Evolutionary conservation across 2,888 invertebrate genomes (phyloP).

Genomic region (Nowickia ferox): DNA sequence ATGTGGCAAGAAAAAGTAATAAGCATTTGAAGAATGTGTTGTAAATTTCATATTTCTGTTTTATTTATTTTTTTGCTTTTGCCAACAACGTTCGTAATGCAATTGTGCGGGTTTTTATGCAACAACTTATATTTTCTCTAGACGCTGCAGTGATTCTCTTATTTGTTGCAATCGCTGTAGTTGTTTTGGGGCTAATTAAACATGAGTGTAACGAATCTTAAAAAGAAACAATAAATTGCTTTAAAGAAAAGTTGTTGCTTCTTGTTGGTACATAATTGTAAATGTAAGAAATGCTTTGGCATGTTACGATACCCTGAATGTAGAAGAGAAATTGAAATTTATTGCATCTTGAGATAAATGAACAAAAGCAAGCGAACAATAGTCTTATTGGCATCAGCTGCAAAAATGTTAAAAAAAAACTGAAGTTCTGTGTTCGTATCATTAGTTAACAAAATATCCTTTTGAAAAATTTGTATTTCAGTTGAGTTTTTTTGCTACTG

Average conservation of each 20-base stretch:
- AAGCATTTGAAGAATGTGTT: slow-evolving; percentile 62
- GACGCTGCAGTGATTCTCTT: slow-evolving; percentile 36
- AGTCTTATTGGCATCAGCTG: slow-evolving; percentile 62
- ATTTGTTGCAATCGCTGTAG: slow-evolving; percentile 26
- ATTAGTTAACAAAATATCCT: slow-evolving; percentile 49
- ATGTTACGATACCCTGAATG: slow-evolving; percentile 9
- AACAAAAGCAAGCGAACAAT: background rate
- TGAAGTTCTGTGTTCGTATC: slow-evolving; percentile 57
- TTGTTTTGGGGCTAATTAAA: slow-evolving; percentile 68
- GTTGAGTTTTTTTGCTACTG: slow-evolving; percentile 13
- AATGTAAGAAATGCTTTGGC: slow-evolving; percentile 32
- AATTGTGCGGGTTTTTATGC: slow-evolving; percentile 36
- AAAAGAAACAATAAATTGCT: slow-evolving; percentile 47
- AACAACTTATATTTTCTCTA: background rate
- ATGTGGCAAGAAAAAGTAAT: slow-evolving; percentile 39
- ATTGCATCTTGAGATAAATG: slow-evolving; percentile 13
- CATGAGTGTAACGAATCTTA: slow-evolving; percentile 57
- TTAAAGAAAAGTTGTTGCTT: slow-evolving; percentile 62
- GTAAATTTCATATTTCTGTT: slow-evolving; percentile 51
- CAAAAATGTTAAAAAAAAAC: slow-evolving; percentile 46
- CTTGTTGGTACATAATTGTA: slow-evolving; percentile 27
- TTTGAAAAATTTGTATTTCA: slow-evolving; percentile 43
- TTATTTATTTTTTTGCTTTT: slow-evolving; percentile 11
- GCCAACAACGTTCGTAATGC: slow-evolving; percentile 31
- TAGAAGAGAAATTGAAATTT: slow-evolving; percentile 5